Percentiles rank a stretch among this genome's conserved stretches.
Evolutionary conservation across 1,140 invertebrate genomes (phyloP).

Genomic region (Xylocopa sonorina): DNA sequence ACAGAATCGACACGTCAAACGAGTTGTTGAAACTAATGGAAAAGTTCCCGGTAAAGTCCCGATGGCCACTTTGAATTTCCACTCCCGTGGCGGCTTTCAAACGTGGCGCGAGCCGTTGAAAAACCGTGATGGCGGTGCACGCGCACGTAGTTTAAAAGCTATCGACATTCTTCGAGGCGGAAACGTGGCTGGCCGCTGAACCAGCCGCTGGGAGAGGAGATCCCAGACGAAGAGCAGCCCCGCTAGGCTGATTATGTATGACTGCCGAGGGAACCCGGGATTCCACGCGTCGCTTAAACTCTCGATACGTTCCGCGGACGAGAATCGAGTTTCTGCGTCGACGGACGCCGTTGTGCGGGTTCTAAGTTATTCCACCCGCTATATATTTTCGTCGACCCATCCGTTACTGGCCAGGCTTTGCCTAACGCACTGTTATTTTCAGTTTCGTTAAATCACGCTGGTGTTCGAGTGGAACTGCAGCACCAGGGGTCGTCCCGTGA

Average conservation of each 20-base stretch:
- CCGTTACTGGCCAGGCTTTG: constrained; percentile 33
- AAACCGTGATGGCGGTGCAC: constrained; percentile 11
- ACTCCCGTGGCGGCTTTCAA: constrained; percentile 10
- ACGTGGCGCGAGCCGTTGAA: constrained; percentile 19
- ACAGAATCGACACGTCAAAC: not conserved
- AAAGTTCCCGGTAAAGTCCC: constrained; percentile 10
- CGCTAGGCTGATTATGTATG: constrained; percentile 53
- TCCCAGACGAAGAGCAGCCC: constrained; percentile 23
- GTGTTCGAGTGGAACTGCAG: not conserved
- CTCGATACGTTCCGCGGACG: constrained; percentile 41
- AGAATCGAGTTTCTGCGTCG: constrained; percentile 53
- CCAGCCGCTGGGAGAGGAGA: constrained; percentile 19
- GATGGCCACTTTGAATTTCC: constrained; percentile 9
- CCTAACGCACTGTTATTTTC: constrained; percentile 49
- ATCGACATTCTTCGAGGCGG: constrained; percentile 58
- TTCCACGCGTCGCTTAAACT: constrained; percentile 55
- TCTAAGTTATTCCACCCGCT: constrained; percentile 37
- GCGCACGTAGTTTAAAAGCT: constrained; percentile 46
- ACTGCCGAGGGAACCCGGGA: constrained; percentile 50
- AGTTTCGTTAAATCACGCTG: constrained; percentile 35
- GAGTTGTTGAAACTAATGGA: not conserved
- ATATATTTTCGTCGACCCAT: constrained; percentile 57
- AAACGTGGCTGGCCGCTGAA: constrained; percentile 53
- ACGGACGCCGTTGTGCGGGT: constrained; percentile 49
- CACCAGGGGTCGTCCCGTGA: no score